These are phyloP conservation scores for Agrochola circellaris DNA, from an alignment of 2,888 invertebrate genomes.

Conservation along the genomic window DNA sequence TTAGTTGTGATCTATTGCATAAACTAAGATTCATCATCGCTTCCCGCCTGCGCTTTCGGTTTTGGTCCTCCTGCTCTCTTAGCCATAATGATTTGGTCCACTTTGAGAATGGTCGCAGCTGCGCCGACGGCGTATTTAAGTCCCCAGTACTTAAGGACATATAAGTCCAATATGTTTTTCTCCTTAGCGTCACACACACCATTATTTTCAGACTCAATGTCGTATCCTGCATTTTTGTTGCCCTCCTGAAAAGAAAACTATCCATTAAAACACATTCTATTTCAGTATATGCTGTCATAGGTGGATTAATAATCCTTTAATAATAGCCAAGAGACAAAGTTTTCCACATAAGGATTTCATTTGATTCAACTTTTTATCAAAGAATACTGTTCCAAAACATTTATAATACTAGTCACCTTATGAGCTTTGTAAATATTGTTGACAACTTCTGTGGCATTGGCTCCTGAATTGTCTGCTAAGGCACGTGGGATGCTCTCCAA, in stretches of 20 bases:
- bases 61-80: conserved; percentile 99
- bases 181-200: conserved; percentile 94
- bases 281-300: background rate
- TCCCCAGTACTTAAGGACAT: conserved; percentile 97
- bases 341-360: background rate
- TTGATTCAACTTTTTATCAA: background rate
- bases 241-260: conserved; percentile 91
- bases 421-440: conserved; percentile 98
- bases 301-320: background rate
- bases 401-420: conserved; percentile 87
- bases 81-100: conserved; percentile 99
- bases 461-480: conserved; percentile 98
- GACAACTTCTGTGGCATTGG: conserved; percentile 96
- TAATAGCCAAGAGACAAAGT: background rate
- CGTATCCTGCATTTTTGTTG: conserved; percentile 95
- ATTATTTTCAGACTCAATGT: conserved; percentile 95
- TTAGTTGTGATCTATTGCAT: conserved; percentile 39
- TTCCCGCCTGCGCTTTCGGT: conserved; percentile 92
- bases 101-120: conserved; percentile 97
- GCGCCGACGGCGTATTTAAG: conserved; percentile 98
- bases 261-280: background rate
- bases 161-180: conserved; percentile 95
- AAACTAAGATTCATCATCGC: conserved; percentile 93
- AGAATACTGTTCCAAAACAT: background rate
- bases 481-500: conserved; percentile 97